These are phyloP conservation scores for Argyresthia albistria DNA, from an alignment of 2,888 invertebrate species.

Conservation along the genomic window DNA sequence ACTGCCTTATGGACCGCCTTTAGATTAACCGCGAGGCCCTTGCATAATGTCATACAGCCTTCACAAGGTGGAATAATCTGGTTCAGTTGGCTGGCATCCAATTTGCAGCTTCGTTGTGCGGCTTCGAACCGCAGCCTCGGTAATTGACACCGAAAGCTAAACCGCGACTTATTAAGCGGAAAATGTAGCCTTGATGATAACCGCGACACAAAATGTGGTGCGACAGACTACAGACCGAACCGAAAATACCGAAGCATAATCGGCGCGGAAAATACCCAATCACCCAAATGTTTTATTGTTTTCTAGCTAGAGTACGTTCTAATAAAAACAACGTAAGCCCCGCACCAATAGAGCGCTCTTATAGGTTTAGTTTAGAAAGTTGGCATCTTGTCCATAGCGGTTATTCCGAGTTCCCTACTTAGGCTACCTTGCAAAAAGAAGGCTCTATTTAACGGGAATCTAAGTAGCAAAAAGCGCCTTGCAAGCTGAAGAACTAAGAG, in stretches of 20 bases:
- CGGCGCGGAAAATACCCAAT: slow-evolving; percentile 37
- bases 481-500: slow-evolving; percentile 46
- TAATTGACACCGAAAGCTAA: slow-evolving; percentile 61
- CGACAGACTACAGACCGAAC: no score
- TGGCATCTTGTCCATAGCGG: slow-evolving; percentile 65
- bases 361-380: slow-evolving; percentile 69
- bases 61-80: slow-evolving; percentile 53
- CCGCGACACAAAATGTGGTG: slow-evolving; percentile 28
- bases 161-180: slow-evolving; percentile 47
- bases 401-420: slow-evolving; percentile 55
- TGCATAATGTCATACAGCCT: slow-evolving; percentile 44
- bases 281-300: slow-evolving; percentile 50
- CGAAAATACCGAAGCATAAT: slow-evolving; percentile 7
- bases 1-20: no score
- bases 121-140: slow-evolving; percentile 55
- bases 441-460: slow-evolving; percentile 52
- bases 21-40: slow-evolving; percentile 13
- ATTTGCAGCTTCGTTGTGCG: slow-evolving; percentile 52
- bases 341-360: slow-evolving; percentile 44
- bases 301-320: slow-evolving; percentile 32
- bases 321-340: slow-evolving; percentile 63
- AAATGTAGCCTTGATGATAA: slow-evolving; percentile 32
- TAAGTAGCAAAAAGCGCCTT: slow-evolving; percentile 56
- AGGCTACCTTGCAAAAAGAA: slow-evolving; percentile 54
- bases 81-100: slow-evolving; percentile 57